Base-by-base conservation (phyloP, 1,140 invertebrate genomes). In the Panagrolaimus sp. region DNA sequence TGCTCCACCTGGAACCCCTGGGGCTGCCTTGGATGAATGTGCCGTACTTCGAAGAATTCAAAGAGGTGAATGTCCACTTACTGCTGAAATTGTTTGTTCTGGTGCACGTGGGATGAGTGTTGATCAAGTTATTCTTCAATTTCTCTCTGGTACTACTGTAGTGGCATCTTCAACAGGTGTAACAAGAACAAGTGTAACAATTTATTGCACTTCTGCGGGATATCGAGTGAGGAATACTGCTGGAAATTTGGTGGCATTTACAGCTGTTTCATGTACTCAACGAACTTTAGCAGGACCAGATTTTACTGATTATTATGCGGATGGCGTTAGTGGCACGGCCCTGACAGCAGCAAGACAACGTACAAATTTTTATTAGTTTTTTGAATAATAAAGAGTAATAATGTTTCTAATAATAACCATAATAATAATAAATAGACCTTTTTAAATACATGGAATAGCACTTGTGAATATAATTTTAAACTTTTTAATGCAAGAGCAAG, bases 21-120 rank as follows among this genome's bases (percentile, higher is more conserved):
- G 68, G 15, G 63, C 17, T 28, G 68, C 28, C 6, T 38, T 69
- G 8, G 68, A 69, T 26, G 68, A 69, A 52, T 69, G 68, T 65
- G 55, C 68, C 38, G 68, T 69, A 6, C 68, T 69, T 1, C n/a
- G 68, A 32, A 24, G 68, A 67, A 65, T 69, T 15, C 58, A 65
- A 65, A n/a, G 43, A 6, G 68, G 68, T 17, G 47, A 32, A n/a
- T 69, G 68, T 32, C 68, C 68, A 7, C 55, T 26, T 7, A 43
- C 12, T 43, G 68, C 68, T 6, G 43, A 69, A 65, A 63, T 69
- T 12, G 24, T 65, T 3, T 69, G 68, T 21, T 48, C 46, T 4
- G 26, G 17, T 2, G 58, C 68, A 7, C 15, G 44, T 46, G 68
- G 68, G 6, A 69, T 28, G 43, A 65, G 65, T 26, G 58, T 65